Conservation (phyloP, 1,140 invertebrate genomes). For the Neuroterus valhalla region DNA sequence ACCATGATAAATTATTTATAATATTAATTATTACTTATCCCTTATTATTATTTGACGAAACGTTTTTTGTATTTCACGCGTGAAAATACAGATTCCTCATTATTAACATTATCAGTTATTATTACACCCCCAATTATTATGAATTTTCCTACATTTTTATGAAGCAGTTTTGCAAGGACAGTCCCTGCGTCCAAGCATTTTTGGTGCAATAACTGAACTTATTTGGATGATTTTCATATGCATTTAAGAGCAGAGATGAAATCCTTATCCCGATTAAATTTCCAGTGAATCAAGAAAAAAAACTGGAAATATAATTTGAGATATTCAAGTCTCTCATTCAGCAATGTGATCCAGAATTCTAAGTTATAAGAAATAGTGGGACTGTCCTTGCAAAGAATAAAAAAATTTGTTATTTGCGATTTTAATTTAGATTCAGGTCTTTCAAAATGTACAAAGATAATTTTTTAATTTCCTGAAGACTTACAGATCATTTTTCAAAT, state of each 20-base stretch:
- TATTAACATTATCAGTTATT: background rate
- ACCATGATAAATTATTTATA: background rate
- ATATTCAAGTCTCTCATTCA: background rate
- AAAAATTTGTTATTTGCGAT: too few relatives aligned
- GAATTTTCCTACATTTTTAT: too few relatives aligned
- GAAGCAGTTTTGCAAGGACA: constrained; percentile 3
- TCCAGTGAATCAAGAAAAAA: too few relatives aligned
- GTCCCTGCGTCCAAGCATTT: constrained; percentile 9
- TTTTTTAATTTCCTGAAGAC: too few relatives aligned
- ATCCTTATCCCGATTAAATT: background rate
- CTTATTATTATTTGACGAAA: too few relatives aligned
- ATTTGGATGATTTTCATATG: constrained; percentile 12
- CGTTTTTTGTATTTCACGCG: too few relatives aligned
- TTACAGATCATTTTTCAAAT: too few relatives aligned
- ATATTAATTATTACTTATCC: constrained; percentile 2
- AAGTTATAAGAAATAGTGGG: background rate
- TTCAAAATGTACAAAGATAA: too few relatives aligned
- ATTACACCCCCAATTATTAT: background rate
- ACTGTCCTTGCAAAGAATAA: constrained; percentile 13
- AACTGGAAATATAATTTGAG: too few relatives aligned
- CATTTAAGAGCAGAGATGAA: background rate
- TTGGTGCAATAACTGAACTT: background rate
- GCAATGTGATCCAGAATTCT: constrained; percentile 8
- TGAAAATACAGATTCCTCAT: background rate
- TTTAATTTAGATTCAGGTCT: too few relatives aligned